Percentiles rank a stretch among this genome's conserved stretches.
Evolutionary conservation across 2,113 vertebrate genomes (phyloP).

Genomic region (Zosterops borbonicus): DNA sequence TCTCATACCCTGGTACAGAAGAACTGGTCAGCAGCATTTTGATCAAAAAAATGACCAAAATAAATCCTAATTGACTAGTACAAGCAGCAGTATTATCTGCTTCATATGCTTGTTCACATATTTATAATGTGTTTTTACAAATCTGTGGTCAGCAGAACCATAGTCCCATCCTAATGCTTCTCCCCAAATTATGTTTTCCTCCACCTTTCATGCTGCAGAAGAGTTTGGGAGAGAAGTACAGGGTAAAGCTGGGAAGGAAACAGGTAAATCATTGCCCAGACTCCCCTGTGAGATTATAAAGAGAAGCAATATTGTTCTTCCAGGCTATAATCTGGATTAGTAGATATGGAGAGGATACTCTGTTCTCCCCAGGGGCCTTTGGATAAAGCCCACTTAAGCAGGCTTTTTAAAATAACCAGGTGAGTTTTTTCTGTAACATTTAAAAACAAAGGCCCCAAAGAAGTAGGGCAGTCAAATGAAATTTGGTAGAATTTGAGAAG

Average conservation of each 20-base stretch:
- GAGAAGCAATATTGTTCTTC: neutral
- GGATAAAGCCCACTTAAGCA: conserved; percentile 19
- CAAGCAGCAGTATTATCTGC: neutral
- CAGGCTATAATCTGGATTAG: conserved; percentile 40
- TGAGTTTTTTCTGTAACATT: neutral
- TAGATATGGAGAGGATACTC: conserved; percentile 3
- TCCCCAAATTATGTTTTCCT: neutral
- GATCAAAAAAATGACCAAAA: rapidly evolving
- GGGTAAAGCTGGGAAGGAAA: neutral
- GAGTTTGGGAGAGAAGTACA: neutral
- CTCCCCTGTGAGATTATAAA: neutral
- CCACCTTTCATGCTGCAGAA: neutral
- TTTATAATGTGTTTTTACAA: neutral
- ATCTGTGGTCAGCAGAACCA: neutral
- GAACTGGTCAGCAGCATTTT: neutral
- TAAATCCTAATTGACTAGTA: neutral
- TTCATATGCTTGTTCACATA: neutral
- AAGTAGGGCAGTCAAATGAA: neutral
- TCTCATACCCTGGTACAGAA: neutral
- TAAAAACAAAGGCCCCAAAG: neutral
- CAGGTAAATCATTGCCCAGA: neutral
- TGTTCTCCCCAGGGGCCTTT: neutral
- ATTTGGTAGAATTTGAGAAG: neutral
- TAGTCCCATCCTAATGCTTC: neutral
- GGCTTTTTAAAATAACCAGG: conserved; percentile 24